Base-by-base conservation (phyloP, 2,113 vertebrate species). In the Rhipidura dahli region DNA sequence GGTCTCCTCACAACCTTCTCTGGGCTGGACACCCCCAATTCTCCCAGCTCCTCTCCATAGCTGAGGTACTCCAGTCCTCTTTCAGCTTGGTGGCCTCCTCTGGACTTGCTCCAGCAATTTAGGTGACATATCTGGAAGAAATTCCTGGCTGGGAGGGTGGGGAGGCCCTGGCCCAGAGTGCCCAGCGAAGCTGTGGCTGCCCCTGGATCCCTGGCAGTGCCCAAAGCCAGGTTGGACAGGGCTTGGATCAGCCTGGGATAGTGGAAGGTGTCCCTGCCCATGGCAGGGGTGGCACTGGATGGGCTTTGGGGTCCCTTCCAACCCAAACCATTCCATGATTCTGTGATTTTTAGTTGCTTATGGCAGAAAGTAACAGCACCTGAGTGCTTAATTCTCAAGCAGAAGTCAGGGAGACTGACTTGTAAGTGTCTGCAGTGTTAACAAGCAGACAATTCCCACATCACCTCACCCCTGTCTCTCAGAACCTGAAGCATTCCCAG, bases 251-350 rank as follows among this genome's bases (percentile, higher is more conserved):
- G 0, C 11, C 35, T 88, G 66, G 50, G 14, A 3, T 1, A 10
- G 30, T 56, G 57, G 57, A 2, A 64, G 2, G 0, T 39, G 49
- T 73, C 49, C 26, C 50, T 42, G 40, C 31, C 19, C 7, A 10
- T 31, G 35, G 9, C 26, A 64, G 13, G 5, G 11, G 3, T 63
- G 49, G 49, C 2, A 27, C 4, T 3, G 15, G 3, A 2, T 63
- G 26, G 2, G 3, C 2, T 56, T 61, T 27, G 56, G 35, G 7
- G 35, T 6, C 35, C 9, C 5, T 80, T 56, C 35, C 42, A 80
- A 8, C 57, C 49, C 18, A 71, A 88, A 56, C 5, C 3, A 42
- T 37, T 33, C 59, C 42, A 27, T 19, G 15, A 49, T 65, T 50
- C 26, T 11, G 5, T 31, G 42, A 31, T 57, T 6, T 69, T 57